Evolutionary conservation across 2,888 invertebrate species (phyloP).

Genomic region (Eristalis tenax): DNA sequence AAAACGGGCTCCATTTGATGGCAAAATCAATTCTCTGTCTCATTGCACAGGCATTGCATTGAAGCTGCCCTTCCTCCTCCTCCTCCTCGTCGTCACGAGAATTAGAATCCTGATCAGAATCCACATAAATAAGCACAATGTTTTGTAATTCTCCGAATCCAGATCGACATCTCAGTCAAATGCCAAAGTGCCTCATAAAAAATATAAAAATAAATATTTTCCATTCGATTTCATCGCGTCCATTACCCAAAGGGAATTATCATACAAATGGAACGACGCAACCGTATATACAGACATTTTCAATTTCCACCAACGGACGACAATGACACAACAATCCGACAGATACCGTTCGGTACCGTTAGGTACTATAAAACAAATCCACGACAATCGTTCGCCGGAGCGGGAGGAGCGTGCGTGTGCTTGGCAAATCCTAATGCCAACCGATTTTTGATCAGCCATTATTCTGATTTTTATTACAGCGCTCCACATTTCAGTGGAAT

Average conservation of each 20-base stretch:
- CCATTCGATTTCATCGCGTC: conserved; percentile 37
- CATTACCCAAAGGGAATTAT: conserved; percentile 39
- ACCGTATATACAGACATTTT: conserved; percentile 12
- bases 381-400: conserved; percentile 25
- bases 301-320: conserved; percentile 28
- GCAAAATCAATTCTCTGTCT: background rate
- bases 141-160: background rate
- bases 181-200: conserved; percentile 18
- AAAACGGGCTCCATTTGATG: too few species aligned
- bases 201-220: conserved; percentile 46
- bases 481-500: conserved; percentile 32
- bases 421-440: conserved; percentile 37
- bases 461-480: conserved; percentile 62
- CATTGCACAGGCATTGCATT: background rate
- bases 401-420: background rate
- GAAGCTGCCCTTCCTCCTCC: background rate
- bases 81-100: background rate
- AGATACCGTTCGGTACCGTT: background rate
- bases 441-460: conserved; percentile 51
- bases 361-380: conserved; percentile 44
- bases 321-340: conserved; percentile 15
- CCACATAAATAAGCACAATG: background rate
- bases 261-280: conserved; percentile 53
- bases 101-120: conserved; percentile 13
- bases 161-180: background rate